These are phyloP conservation scores for Entomyzon cyanotis DNA, from an alignment of 2,113 vertebrate species.

Conservation along the genomic window DNA sequence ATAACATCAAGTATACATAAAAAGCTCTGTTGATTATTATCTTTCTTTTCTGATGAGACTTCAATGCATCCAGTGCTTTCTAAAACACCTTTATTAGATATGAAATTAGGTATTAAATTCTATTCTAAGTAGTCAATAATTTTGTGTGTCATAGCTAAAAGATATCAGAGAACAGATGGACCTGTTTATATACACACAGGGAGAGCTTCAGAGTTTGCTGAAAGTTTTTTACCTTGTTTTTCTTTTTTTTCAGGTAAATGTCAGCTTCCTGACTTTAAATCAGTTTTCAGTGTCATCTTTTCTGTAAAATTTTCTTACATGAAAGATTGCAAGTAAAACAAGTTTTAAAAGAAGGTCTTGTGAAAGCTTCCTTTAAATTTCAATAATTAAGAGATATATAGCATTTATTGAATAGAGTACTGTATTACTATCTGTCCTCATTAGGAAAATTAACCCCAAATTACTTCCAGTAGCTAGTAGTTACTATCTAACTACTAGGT, in stretches of 20 bases:
- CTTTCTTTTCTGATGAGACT: neutral
- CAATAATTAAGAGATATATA: neutral
- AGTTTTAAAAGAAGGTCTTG: neutral
- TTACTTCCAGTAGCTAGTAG: neutral
- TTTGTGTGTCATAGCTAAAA: neutral
- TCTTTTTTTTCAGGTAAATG: neutral
- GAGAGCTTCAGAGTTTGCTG: neutral
- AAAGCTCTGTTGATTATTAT: neutral
- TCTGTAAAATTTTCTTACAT: neutral
- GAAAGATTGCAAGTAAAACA: neutral
- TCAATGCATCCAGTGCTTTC: neutral
- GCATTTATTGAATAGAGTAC: neutral
- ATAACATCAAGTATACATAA: neutral
- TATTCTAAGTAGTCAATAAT: neutral
- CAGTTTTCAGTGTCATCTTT: neutral
- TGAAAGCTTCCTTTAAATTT: neutral
- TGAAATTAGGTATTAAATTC: neutral
- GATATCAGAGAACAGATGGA: neutral
- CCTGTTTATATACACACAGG: neutral
- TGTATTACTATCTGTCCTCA: neutral
- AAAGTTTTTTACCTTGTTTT: neutral
- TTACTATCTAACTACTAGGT: neutral
- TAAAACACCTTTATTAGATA: neutral
- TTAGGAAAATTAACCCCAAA: neutral
- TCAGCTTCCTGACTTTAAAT: neutral